Evolutionary conservation across 2,113 vertebrate genomes (phyloP).

Genomic region (Merops nubicus): DNA sequence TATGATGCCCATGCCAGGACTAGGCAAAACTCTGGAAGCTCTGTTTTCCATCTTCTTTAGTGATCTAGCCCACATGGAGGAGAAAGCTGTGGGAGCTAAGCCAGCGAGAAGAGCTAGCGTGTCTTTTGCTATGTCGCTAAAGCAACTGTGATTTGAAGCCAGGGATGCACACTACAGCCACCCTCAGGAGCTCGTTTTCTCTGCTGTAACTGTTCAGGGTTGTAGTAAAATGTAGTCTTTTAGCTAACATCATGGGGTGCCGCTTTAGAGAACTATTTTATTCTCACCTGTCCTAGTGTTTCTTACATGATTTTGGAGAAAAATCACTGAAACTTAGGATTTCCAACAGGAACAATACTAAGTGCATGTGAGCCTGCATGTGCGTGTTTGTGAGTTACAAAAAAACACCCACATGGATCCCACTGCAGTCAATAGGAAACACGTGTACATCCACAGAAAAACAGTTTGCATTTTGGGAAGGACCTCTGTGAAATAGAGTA

Average conservation of each 20-base stretch:
- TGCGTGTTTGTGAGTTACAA: background rate
- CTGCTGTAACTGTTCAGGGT: background rate
- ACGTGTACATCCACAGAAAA: background rate
- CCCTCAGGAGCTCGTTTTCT: background rate
- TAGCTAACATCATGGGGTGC: background rate
- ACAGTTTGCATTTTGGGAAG: background rate
- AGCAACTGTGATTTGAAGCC: background rate
- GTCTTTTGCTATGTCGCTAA: background rate
- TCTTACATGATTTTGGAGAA: background rate
- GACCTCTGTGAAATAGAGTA: background rate
- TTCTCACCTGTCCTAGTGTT: rapidly evolving
- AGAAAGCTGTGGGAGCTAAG: background rate
- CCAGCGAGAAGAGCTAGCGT: background rate
- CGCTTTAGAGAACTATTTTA: background rate
- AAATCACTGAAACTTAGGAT: background rate
- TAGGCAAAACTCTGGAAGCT: background rate
- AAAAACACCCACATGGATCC: background rate
- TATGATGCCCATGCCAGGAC: background rate
- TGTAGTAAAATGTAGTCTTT: background rate
- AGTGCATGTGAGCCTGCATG: background rate
- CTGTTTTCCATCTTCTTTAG: background rate
- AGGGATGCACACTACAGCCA: background rate
- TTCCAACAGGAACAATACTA: background rate
- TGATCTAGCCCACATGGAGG: background rate
- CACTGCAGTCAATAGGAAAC: conserved; percentile 35